Evolutionary conservation across 1,140 invertebrate genomes (phyloP).

Genomic region (Bombus superbus): DNA sequence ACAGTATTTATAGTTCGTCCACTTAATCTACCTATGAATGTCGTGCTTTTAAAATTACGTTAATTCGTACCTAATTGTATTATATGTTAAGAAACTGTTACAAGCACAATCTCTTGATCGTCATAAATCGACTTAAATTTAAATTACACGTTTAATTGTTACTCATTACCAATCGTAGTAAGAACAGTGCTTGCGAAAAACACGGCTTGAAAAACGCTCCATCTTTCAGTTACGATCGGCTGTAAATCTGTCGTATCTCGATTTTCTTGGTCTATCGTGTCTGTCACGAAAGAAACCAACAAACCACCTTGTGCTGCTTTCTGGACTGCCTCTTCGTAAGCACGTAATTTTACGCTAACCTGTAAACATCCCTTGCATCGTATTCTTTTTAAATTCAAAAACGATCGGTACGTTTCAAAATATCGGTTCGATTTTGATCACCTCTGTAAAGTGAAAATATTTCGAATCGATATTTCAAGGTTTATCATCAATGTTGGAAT

Average conservation of each 20-base stretch:
- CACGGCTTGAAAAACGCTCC: constrained; percentile 90
- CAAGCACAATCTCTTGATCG: not conserved
- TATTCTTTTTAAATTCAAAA: not conserved
- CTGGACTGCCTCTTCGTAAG: constrained; percentile 82
- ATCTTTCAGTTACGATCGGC: constrained; percentile 84
- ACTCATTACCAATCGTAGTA: constrained; percentile 87
- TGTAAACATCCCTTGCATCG: constrained; percentile 27
- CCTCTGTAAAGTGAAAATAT: not conserved
- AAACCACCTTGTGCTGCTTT: constrained; percentile 86
- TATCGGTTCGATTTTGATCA: not conserved
- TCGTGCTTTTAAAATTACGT: not conserved
- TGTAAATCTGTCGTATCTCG: constrained; percentile 65
- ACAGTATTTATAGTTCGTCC: too few relatives aligned
- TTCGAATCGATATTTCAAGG: not conserved
- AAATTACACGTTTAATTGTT: not conserved
- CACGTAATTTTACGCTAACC: constrained; percentile 67
- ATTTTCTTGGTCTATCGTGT: constrained; percentile 42
- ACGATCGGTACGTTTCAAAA: not conserved
- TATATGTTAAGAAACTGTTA: not conserved
- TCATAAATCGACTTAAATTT: not conserved
- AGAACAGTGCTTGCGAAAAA: constrained; percentile 93
- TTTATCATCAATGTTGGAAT: not conserved
- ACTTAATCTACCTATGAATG: not conserved
- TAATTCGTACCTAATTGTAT: not conserved
- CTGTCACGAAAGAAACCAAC: constrained; percentile 68